Base-by-base conservation (phyloP, 2,888 invertebrate genomes). In the Cepaea hortensis region DNA sequence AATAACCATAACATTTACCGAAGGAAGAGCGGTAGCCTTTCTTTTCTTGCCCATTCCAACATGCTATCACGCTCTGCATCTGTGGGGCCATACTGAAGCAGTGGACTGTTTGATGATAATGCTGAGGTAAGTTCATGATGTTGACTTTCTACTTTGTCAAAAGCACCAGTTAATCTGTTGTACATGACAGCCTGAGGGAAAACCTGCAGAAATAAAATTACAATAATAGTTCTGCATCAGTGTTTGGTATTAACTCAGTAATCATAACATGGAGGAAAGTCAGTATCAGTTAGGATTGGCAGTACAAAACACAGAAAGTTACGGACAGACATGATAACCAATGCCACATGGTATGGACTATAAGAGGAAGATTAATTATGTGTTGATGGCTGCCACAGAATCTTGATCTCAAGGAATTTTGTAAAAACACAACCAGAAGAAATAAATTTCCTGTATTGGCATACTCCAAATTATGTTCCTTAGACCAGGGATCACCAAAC, bases 131-230 rank as follows among this genome's bases (percentile, higher is more conserved):
- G 70, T 15, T 86, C 87, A 15, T 88, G 88, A 11, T 85, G 86
- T 9, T 85, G 84, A 68, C 88, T 87, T 15, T 88, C 87, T 23
- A 89, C 87, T 82, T 94, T 93, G 81, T 93, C 92, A 88, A 94
- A 94, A 7, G 93, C 93, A 13, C 94, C 94, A 3, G 94, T 93
- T 79, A 94, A 91, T 35, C 94, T 91, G 91, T 94, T 93, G 88
- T 94, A 94, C 75, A 91, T 89, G 87, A 94, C 89, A 1, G 93
- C 92, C 87, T 93, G 93, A 1, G 94, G 94, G 87, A 94, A 94
- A 50, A 94, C 94, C 94, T 94, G 88, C 2, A 90, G 48, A 20
- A 72, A 50, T 35, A 68, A 65, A 65, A 6, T 72, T 11, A 55
- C 11, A 7, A 7, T 23, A 50, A 46, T 50, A 70, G 5, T 50